Evolutionary conservation across 2,113 vertebrate species (phyloP).

Genomic region (Lathamus discolor): DNA sequence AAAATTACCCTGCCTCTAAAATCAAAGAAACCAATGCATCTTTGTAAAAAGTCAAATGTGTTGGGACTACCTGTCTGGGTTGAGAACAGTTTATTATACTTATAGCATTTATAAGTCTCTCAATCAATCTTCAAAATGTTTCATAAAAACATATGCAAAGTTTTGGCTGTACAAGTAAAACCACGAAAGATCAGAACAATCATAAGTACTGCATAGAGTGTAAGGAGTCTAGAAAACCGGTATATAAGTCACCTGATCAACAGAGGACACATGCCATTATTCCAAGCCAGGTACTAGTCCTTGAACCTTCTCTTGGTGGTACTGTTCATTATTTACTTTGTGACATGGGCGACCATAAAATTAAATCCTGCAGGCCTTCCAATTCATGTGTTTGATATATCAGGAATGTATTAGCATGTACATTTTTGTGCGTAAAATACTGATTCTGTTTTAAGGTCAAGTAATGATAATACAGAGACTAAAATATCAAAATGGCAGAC

Average conservation of each 20-base stretch:
- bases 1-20: background rate
- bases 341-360: background rate
- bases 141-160: background rate
- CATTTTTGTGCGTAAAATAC: background rate
- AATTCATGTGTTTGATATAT: background rate
- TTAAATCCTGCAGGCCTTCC: background rate
- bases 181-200: background rate
- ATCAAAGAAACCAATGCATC: background rate
- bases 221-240: background rate
- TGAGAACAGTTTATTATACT: background rate
- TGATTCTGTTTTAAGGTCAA: background rate
- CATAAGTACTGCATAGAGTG: background rate
- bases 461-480: background rate
- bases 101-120: background rate
- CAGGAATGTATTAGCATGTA: background rate
- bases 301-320: background rate
- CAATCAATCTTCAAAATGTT: background rate
- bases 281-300: background rate
- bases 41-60: background rate
- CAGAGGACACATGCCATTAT: background rate
- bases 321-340: background rate
- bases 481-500: background rate
- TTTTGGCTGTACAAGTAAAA: background rate
- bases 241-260: background rate
- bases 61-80: background rate